Conservation (phyloP, 1,140 invertebrate genomes). For the Copidosoma floridanum region DNA sequence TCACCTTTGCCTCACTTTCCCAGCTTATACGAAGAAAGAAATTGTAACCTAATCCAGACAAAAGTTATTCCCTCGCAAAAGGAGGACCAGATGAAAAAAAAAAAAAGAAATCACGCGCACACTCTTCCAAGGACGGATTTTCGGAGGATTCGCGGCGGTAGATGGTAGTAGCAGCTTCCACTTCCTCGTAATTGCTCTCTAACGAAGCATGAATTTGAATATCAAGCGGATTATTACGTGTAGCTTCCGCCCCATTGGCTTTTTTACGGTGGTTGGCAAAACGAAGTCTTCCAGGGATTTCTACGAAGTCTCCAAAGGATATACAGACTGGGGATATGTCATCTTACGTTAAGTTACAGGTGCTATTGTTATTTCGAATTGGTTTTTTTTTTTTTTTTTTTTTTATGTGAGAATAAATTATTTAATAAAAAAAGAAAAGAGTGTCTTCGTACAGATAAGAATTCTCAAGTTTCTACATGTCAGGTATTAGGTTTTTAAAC, state of each 20-base stretch:
- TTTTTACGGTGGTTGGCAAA: background rate
- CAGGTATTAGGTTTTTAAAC: no score
- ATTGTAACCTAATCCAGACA: background rate
- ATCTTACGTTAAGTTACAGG: background rate
- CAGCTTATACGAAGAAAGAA: background rate
- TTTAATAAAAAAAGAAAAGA: no score
- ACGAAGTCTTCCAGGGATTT: background rate
- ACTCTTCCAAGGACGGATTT: no score
- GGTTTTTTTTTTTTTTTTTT: no score
- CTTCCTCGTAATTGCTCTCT: constrained; percentile 1
- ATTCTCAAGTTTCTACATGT: no score
- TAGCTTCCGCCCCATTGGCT: background rate
- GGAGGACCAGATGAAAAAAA: background rate
- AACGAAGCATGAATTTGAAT: constrained; percentile 1
- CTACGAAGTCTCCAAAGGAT: background rate
- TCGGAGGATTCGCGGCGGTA: no score
- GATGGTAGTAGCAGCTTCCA: background rate
- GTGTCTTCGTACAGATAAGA: no score
- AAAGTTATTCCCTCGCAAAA: background rate
- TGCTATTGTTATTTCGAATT: no score
- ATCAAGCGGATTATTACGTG: background rate
- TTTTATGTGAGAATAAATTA: no score
- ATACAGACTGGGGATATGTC: background rate
- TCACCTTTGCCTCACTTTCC: background rate
- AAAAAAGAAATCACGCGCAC: background rate